Evolutionary conservation across 30 jellyfish, hydroid and myxozoan species (phyloP), one percentile per base, ranked within the genome.

Genomic region (Nemopilema nomurai): DNA sequence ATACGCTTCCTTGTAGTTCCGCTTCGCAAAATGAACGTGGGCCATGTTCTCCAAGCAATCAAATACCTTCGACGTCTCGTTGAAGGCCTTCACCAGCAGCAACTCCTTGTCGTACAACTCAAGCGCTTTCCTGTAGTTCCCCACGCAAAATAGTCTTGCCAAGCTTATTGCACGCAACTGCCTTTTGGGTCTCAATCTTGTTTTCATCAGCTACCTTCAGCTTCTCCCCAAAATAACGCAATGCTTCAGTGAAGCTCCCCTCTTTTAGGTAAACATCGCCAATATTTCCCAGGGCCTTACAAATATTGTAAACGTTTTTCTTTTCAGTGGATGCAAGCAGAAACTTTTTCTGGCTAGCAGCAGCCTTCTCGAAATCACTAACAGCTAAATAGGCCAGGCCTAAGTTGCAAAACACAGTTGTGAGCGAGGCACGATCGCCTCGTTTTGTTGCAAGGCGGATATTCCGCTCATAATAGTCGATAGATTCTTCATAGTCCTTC

Each of bases 261-360:
- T 86, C 89, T 52, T 81, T 79, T 76, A 90, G 72, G 74, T 89
- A 94, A 73, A 89, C 90, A 18, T 81, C 90, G 1, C 99, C 99
- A 30, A 94, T 80, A 52, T 89, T 94, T 0, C 99, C 97, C 26
- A 84, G 85, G n/a, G 99, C 99, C 82, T 90, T 94, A 53, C 97
- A 89, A 41, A 94, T 79, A 67, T 89, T 89, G 73, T 73, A 81
- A 0, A 80, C 90, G 53, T 89, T 90, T 79, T 90, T 94, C 74
- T 94, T 90, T 52, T 94, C 99, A n/a, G 89, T 80, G 16, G 97
- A 94, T 20, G 94, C 81, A 32, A 87, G 90, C 21, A 94, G 81
- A 67, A 89, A 90, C 28, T 85, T 83, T 74, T 94, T 86, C 75
- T 94, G 99, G 71, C 97, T 84, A 8, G 94, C 71, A 1, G 91